A percentile compares a stretch with the other conserved stretches of the same genome.
These are phyloP conservation scores for Limnephilus marmoratus DNA, from an alignment of 2,888 invertebrate species.

Conservation along the genomic window DNA sequence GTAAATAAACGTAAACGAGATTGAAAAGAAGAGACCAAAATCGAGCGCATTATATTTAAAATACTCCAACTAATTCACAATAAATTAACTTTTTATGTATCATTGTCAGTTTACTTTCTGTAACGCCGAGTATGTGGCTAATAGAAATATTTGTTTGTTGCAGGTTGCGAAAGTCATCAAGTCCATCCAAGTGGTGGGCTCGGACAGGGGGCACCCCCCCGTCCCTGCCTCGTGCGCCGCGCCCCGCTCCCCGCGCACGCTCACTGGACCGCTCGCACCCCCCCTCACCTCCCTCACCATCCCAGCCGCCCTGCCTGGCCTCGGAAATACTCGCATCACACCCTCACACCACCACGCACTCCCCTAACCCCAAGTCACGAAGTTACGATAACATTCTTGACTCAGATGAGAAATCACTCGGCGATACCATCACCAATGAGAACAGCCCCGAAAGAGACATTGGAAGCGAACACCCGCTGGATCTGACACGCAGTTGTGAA, in stretches of 20 bases:
- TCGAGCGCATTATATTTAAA: background rate
- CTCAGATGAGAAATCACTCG: slow-evolving; percentile 29
- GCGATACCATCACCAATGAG: slow-evolving; percentile 18
- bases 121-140: background rate
- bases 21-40: background rate
- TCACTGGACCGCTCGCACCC: slow-evolving; percentile 71
- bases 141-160: background rate
- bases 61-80: no score
- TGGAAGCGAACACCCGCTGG: background rate
- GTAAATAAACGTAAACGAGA: background rate
- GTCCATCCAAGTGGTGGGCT: slow-evolving; percentile 80
- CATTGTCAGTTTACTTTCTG: background rate
- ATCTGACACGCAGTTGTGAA: slow-evolving; percentile 67
- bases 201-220: slow-evolving; percentile 71
- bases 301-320: slow-evolving; percentile 55
- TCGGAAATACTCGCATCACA: slow-evolving; percentile 70
- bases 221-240: slow-evolving; percentile 69
- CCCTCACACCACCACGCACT: slow-evolving; percentile 72
- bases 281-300: slow-evolving; percentile 63
- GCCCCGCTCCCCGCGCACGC: slow-evolving; percentile 70
- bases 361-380: slow-evolving; percentile 69
- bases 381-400: slow-evolving; percentile 70
- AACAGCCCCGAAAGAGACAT: slow-evolving; percentile 37
- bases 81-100: no score
- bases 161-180: slow-evolving; percentile 83